Conservation (phyloP, 1,140 invertebrate genomes). For the Sarcophaga bullata region DNA sequence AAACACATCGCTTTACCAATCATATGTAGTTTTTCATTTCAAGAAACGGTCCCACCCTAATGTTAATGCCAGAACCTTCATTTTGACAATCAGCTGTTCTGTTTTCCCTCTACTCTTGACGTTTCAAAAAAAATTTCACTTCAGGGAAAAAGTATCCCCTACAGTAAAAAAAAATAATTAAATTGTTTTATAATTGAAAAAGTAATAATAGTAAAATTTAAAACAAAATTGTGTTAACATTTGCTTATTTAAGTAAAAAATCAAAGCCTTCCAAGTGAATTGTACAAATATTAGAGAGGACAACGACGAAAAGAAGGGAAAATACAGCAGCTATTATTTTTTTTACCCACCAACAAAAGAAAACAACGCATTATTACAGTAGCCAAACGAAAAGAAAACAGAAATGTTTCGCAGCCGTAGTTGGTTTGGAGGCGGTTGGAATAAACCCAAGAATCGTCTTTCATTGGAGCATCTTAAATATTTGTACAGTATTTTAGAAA, state of each 20-base stretch:
- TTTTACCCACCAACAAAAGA: background rate
- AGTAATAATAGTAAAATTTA: background rate
- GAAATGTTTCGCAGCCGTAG: constrained; percentile 86
- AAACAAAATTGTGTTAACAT: background rate
- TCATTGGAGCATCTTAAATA: constrained; percentile 97
- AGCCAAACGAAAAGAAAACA: background rate
- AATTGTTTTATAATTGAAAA: background rate
- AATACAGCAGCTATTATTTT: background rate
- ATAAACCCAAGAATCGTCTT: constrained; percentile 94
- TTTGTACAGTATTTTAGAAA: constrained; percentile 93
- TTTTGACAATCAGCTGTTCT: background rate
- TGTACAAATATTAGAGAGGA: too few species aligned
- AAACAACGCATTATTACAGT: background rate
- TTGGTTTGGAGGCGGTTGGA: constrained; percentile 87
- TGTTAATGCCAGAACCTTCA: background rate
- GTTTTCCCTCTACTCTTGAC: background rate
- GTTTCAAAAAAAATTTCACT: constrained; percentile 7
- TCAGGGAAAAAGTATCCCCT: background rate
- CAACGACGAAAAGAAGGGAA: too few species aligned
- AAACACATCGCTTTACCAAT: too few species aligned
- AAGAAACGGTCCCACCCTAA: too few species aligned
- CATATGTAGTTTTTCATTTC: too few species aligned
- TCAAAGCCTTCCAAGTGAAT: too few species aligned
- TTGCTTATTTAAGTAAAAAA: background rate
- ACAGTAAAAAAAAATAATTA: background rate